These are phyloP conservation scores for Drosophila suzukii DNA, from an alignment of 1,140 invertebrate genomes.

Conservation along the genomic window DNA sequence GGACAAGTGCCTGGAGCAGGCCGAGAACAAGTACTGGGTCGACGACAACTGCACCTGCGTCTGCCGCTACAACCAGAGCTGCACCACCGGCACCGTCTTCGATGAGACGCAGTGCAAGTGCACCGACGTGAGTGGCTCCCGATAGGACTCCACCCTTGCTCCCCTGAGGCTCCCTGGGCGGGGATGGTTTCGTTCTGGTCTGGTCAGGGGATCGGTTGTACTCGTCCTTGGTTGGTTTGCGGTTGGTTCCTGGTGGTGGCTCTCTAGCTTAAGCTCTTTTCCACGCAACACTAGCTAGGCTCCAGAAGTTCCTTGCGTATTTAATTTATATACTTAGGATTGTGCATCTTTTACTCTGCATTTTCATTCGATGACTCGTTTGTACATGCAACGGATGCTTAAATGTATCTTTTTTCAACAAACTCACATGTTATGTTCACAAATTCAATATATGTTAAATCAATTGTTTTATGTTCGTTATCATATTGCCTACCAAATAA, in stretches of 20 bases:
- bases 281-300: not conserved
- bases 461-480: no score
- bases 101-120: constrained; percentile 87
- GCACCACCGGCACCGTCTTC: constrained; percentile 87
- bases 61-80: constrained; percentile 86
- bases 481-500: no score
- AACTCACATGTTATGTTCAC: no score
- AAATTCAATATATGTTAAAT: no score
- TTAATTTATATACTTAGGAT: not conserved
- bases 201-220: constrained; percentile 25
- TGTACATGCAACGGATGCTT: no score
- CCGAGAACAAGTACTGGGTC: constrained; percentile 87
- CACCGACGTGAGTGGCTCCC: constrained; percentile 77
- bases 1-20: constrained; percentile 85
- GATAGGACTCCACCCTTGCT: constrained; percentile 3
- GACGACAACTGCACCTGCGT: constrained; percentile 86
- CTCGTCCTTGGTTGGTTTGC: constrained; percentile 34
- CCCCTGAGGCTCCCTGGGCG: constrained; percentile 1
- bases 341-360: not conserved
- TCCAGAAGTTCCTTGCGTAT: not conserved
- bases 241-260: constrained; percentile 38
- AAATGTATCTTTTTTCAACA: no score
- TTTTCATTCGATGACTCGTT: not conserved
- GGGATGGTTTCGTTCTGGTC: constrained; percentile 23
- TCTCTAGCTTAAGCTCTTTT: constrained; percentile 11